phyloP scores from a whole-genome alignment of 2,888 invertebrate species.

The Chrysomela aeneicollis region DNA sequence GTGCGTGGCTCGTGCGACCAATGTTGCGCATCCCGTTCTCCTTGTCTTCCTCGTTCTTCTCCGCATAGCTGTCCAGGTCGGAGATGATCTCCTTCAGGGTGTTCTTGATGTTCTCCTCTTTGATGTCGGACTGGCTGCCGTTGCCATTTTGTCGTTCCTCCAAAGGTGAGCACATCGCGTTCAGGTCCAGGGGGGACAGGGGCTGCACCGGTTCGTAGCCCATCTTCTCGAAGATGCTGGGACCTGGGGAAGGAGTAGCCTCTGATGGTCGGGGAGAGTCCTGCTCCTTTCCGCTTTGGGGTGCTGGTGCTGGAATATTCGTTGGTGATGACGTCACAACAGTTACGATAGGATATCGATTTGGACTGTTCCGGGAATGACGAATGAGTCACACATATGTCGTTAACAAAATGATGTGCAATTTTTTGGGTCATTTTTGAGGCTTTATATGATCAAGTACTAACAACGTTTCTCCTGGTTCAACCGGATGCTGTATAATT shows the following conservation, averaged over 20 bases:
- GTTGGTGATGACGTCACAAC: neutral
- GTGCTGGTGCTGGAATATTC: neutral
- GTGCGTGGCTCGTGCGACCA: slow-evolving; percentile 21
- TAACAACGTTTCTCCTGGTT: too few relatives aligned
- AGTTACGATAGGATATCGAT: too few relatives aligned
- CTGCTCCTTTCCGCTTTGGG: neutral
- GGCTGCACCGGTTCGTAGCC: slow-evolving; percentile 43
- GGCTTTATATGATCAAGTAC: too few relatives aligned
- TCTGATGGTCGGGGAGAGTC: neutral
- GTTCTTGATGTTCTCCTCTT: slow-evolving; percentile 66
- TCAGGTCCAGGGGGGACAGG: slow-evolving; percentile 35
- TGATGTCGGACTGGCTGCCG: slow-evolving; percentile 55
- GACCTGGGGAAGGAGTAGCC: slow-evolving; percentile 5
- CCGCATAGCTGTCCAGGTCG: slow-evolving; percentile 68
- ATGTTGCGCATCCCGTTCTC: neutral
- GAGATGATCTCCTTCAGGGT: slow-evolving; percentile 69
- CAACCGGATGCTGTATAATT: too few relatives aligned
- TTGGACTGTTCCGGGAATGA: too few relatives aligned
- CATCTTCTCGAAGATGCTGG: slow-evolving; percentile 28
- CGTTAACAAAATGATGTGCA: too few relatives aligned
- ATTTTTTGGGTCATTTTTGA: too few relatives aligned
- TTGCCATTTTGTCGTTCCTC: slow-evolving; percentile 30
- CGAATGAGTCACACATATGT: too few relatives aligned
- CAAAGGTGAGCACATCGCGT: slow-evolving; percentile 28
- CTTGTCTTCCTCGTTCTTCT: slow-evolving; percentile 57